These are phyloP conservation scores for Platichthys flesus DNA, from an alignment of 2,113 vertebrate genomes.

Conservation along the genomic window DNA sequence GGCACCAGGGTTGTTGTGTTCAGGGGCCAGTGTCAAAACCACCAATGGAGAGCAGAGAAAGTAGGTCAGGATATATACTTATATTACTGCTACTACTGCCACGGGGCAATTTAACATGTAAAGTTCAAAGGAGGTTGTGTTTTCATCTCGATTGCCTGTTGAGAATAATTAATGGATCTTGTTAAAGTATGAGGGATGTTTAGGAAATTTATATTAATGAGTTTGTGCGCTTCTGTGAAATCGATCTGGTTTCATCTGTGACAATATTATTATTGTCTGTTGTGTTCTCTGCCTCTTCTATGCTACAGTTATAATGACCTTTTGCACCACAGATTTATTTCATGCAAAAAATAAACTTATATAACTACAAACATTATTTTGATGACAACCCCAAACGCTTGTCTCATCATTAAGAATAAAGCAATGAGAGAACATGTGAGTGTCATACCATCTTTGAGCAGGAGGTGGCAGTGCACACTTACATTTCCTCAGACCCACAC, in stretches of 20 bases:
- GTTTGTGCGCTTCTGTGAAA: no score
- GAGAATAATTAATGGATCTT: no score
- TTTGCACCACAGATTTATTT: not conserved
- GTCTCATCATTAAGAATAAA: not conserved
- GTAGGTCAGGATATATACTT: not conserved
- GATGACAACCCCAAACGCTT: not conserved
- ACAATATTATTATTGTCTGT: no score
- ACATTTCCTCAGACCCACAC: not conserved
- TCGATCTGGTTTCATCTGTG: no score
- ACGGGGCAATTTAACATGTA: not conserved
- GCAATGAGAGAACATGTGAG: not conserved
- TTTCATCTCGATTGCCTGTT: no score
- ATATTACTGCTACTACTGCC: not conserved
- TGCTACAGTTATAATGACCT: not conserved
- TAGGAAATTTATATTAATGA: no score
- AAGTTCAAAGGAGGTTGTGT: not conserved
- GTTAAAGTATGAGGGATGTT: no score
- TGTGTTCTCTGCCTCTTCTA: not conserved
- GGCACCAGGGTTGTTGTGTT: constrained; percentile 12
- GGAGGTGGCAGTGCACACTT: constrained; percentile 31
- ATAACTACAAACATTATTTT: not conserved
- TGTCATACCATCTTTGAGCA: constrained; percentile 6
- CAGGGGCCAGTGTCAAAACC: not conserved
- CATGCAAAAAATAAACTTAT: not conserved
- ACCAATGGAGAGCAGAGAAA: not conserved